Evolutionary conservation across 2,888 invertebrate species (phyloP).

Genomic region (Amphipyra berbera): DNA sequence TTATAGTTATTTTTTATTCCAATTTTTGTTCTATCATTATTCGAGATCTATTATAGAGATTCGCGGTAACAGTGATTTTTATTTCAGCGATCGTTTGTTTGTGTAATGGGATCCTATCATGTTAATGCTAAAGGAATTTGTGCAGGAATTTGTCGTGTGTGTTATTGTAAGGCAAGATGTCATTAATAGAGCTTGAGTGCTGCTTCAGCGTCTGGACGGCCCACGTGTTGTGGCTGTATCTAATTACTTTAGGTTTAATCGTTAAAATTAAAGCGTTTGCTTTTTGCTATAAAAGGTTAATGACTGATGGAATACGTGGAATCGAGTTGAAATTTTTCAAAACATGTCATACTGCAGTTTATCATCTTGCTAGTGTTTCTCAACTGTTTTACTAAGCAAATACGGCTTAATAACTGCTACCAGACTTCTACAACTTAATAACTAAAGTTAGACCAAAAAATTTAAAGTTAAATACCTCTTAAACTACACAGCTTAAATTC

Average conservation of each 20-base stretch:
- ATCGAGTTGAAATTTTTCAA: background rate
- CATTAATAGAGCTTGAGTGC: conserved; percentile 68
- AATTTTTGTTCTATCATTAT: conserved; percentile 51
- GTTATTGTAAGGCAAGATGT: conserved; percentile 75
- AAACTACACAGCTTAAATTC: no score
- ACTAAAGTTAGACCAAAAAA: no score
- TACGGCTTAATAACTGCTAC: no score
- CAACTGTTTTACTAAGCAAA: no score
- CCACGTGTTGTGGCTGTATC: conserved; percentile 56
- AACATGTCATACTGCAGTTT: background rate
- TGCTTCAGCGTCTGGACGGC: conserved; percentile 75
- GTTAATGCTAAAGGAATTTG: conserved; percentile 70
- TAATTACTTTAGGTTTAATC: conserved; percentile 48
- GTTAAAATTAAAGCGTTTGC: conserved; percentile 20
- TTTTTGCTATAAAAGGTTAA: conserved; percentile 47
- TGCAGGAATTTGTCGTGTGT: conserved; percentile 73
- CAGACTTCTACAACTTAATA: no score
- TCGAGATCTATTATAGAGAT: conserved; percentile 48
- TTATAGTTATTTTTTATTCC: conserved; percentile 64
- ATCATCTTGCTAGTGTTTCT: no score
- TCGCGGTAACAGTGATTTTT: conserved; percentile 46
- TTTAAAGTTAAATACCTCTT: no score
- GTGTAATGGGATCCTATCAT: conserved; percentile 69
- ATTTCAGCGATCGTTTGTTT: conserved; percentile 63
- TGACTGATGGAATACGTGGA: conserved; percentile 32